Evolutionary conservation across 53 echinoderm and acorn worm species (phyloP), one percentile per base, ranked within the genome.

Genomic region (Zoroaster sp.): DNA sequence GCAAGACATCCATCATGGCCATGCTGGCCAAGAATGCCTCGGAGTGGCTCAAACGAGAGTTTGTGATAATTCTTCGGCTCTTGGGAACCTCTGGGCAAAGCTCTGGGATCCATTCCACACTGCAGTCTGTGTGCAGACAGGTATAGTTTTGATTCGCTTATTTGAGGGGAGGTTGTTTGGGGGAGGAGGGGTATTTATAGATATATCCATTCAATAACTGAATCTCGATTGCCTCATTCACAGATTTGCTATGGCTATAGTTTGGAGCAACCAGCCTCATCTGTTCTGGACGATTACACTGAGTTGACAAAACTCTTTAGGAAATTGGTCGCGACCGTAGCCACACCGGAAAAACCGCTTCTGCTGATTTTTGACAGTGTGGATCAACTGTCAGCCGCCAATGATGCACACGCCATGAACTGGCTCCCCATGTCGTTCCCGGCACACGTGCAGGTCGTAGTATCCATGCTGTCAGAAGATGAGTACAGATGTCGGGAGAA

Each of bases 1-100:
- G 96, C 33, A 96, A 96, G 87, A 96, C 96, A 1, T 94, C 96
- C 0, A 90, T 96, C 35, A 94, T 96, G 96, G 96, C 96, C n/a
- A 94, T 96, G 96, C 69, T 94, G 6, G 96, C 93, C 34, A 88
- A 52, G 72, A 73, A 75, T 37, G 75, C 88, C 25, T 71, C 70
- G 21, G 44, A 87, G 3, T 88, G 89, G 89, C 77, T 93, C 31
- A 70, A 72, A 17, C 44, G 59, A 8, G 83, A 65, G 17, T 35
- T 81, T 63, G 89, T 94, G 4, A 86, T 90, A 8, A 15, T 79
- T n/a, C 75, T 94, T 18, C 75, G 96, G 38, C 94, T 96, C 75
- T 89, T 96, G 11, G 96, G 96, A 10, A 96, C 96, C 0, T 96
- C 96, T 6, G 89, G 89, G 0, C 74, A 87, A 20, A 94, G 91